A percentile compares a stretch with the other conserved stretches of the same genome.
Evolutionary conservation across 2,113 vertebrate species (phyloP).

Genomic region (Sebastes schlegelii): DNA sequence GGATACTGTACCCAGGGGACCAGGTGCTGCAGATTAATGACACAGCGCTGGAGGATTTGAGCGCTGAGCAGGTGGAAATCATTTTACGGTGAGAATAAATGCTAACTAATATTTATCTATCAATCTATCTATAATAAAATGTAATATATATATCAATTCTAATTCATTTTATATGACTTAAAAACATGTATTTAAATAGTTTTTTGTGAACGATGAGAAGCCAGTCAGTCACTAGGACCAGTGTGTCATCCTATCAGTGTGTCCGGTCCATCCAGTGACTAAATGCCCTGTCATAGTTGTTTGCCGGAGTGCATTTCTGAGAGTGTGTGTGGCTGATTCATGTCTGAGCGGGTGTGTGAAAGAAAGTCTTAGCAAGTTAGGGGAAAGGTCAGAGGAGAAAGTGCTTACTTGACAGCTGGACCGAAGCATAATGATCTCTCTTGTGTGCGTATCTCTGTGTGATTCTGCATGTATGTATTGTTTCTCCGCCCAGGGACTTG

Average conservation of each 20-base stretch:
- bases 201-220: not conserved
- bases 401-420: conserved; percentile 63
- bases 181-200: too few relatives aligned
- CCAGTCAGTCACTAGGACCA: not conserved
- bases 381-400: conserved; percentile 60
- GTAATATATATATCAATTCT: too few relatives aligned
- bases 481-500: conserved; percentile 84
- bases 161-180: too few relatives aligned
- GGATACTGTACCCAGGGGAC: conserved; percentile 92
- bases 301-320: conserved; percentile 14
- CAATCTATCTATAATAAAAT: not conserved
- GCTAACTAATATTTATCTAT: conserved; percentile 7
- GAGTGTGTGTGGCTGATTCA: conserved; percentile 22
- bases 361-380: conserved; percentile 39
- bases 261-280: conserved; percentile 17
- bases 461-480: conserved; percentile 8
- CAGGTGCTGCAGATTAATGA: conserved; percentile 92
- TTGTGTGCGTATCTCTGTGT: conserved; percentile 11
- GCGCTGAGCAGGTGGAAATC: conserved; percentile 85
- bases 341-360: not conserved
- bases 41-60: conserved; percentile 82
- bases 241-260: not conserved
- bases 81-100: conserved; percentile 88
- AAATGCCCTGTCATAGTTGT: conserved; percentile 12
- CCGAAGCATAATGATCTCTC: conserved; percentile 57